Conservation (phyloP, 2,797 vertebrate species). For the Scomberomorus guttatus region DNA sequence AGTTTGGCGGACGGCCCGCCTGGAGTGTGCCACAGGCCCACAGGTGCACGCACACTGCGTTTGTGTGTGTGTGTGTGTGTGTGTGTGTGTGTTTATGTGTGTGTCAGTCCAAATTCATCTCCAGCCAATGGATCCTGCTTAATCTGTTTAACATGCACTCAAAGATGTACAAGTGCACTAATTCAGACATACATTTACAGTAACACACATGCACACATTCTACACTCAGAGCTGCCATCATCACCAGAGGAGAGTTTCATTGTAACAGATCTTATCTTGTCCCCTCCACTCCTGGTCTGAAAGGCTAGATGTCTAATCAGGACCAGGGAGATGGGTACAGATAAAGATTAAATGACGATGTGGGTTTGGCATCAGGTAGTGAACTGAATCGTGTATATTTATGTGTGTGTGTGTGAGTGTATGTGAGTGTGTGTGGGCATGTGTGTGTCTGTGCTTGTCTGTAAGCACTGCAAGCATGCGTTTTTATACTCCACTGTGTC, state of each 20-base stretch:
- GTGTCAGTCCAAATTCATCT: conserved; percentile 47
- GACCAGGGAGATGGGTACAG: conserved; percentile 79
- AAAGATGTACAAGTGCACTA: conserved; percentile 31
- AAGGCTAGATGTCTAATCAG: conserved; percentile 83
- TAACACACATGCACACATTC: conserved; percentile 16
- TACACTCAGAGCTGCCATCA: conserved; percentile 49
- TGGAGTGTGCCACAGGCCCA: conserved; percentile 50
- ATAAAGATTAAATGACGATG: conserved; percentile 82
- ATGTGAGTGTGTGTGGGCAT: neutral
- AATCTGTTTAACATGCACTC: conserved; percentile 55
- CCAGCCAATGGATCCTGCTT: conserved; percentile 31
- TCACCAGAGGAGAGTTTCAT: conserved; percentile 59
- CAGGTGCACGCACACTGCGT: conserved; percentile 64
- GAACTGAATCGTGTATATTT: conserved; percentile 60
- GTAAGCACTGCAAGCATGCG: conserved; percentile 9
- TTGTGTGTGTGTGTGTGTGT: conserved; percentile 29
- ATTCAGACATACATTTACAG: conserved; percentile 29
- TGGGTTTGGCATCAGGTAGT: conserved; percentile 79
- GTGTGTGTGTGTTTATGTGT: conserved; percentile 31
- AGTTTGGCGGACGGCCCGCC: neutral
- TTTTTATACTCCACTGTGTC: conserved; percentile 27
- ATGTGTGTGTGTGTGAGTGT: conserved; percentile 42
- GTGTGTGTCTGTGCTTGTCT: conserved; percentile 16
- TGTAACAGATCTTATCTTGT: conserved; percentile 80
- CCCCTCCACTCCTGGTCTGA: conserved; percentile 64